Base-by-base conservation (phyloP, 2,888 invertebrate species). In the Sepioteuthis lessoniana region DNA sequence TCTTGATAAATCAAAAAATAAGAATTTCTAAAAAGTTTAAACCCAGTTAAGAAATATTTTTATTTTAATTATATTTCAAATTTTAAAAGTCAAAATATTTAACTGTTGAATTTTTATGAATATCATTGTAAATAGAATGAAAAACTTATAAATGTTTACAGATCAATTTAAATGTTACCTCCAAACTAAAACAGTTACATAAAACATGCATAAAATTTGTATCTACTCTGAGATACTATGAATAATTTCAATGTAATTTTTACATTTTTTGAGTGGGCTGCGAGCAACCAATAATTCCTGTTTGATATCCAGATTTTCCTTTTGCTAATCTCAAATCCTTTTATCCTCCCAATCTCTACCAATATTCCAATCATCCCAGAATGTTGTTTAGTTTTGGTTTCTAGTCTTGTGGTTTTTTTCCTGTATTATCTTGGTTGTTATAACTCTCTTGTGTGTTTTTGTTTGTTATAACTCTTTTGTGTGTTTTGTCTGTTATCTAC, bases 241-340 rank as follows among this genome's bases (percentile, higher is more conserved):
- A 76, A 76, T 76, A 76, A 76, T 76, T 76, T 19, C 76, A n/a
- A 16, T 76, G n/a, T 76, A n/a, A 35, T 76, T 76, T 76, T 76
- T 35, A 16, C n/a, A 16, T 76, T 76, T 76, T 76, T 21, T 76
- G 76, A 76, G 76, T 76, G 76, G n/a, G 76, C 76, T 76, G n/a
- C n/a, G 76, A 76, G 76, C 76, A 76, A 76, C 76, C 76, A 76
- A 76, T 76, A 76, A 76, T 76, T 76, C 76, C 76, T 76, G 76
- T 76, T 76, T 76, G n/a, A 76, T 16, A 76, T n/a, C 76, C 35
- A 76, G 19, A 76, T 76, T 19, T n/a, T n/a, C 76, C 76, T 76
- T 76, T 16, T 76, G 76, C 76, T 76, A 76, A 76, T 76, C 76
- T 76, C 5, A 76, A n/a, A 76, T 76, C 7, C 16, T 35, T 76